Evolutionary conservation across 1,140 invertebrate genomes (phyloP).

Genomic region (Cydia amplana): DNA sequence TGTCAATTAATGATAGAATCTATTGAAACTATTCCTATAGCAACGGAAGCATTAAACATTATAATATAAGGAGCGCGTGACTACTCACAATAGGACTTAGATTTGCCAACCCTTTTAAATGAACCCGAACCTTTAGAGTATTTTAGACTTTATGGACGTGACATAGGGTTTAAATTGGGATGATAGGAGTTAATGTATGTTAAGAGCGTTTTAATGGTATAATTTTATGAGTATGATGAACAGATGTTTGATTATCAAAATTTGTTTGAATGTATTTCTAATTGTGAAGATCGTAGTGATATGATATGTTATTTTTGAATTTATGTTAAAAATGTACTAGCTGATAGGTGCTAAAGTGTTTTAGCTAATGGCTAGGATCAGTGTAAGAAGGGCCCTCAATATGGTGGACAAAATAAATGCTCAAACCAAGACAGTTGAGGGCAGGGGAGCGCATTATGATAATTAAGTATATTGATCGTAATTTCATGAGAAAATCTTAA

Average conservation of each 20-base stretch:
- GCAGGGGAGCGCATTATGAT: too few relatives aligned
- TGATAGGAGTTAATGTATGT: constrained; percentile 55
- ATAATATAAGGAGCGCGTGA: constrained; percentile 74
- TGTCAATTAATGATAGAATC: constrained; percentile 7
- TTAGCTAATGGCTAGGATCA: too few relatives aligned
- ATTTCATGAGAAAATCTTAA: too few relatives aligned
- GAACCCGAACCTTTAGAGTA: constrained; percentile 44
- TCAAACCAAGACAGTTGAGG: background rate
- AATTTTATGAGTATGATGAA: constrained; percentile 69
- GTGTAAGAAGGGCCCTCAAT: too few relatives aligned
- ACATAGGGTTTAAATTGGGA: constrained; percentile 43
- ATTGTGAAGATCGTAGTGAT: constrained; percentile 14
- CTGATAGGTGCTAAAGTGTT: too few relatives aligned
- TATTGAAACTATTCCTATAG: constrained; percentile 49
- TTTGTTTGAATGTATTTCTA: constrained; percentile 41
- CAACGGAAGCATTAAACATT: constrained; percentile 66
- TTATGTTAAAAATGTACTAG: too few relatives aligned
- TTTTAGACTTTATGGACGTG: constrained; percentile 40
- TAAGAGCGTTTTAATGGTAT: constrained; percentile 69
- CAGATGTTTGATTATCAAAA: constrained; percentile 55
- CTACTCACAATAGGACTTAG: constrained; percentile 74
- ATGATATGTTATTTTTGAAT: background rate
- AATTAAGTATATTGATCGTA: too few relatives aligned
- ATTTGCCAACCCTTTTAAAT: constrained; percentile 78
- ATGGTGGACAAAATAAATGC: background rate